Evolutionary conservation across 1,140 invertebrate genomes (phyloP).

Genomic region (Magallana ariakensis): DNA sequence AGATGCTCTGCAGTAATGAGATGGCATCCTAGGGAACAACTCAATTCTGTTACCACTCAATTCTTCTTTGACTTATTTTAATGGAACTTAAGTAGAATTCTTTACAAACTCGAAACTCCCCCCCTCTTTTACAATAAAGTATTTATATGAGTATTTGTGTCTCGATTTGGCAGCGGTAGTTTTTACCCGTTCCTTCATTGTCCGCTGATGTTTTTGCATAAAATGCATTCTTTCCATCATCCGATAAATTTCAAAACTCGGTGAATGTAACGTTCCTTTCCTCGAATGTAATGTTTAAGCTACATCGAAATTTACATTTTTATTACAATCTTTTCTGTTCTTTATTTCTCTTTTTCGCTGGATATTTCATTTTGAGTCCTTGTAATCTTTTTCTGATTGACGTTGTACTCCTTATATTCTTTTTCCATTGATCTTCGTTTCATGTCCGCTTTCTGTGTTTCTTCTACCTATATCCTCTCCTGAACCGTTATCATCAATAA

Average conservation of each 20-base stretch:
- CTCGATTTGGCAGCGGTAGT: neutral
- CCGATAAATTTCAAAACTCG: conserved; percentile 16
- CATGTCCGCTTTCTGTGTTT: neutral
- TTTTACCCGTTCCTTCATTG: neutral
- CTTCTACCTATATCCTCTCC: neutral
- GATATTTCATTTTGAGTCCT: neutral
- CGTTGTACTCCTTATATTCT: neutral
- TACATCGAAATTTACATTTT: neutral
- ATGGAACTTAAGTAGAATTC: conserved; percentile 44
- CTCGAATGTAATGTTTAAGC: neutral
- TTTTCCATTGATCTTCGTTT: neutral
- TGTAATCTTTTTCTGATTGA: neutral
- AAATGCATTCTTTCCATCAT: conserved; percentile 35
- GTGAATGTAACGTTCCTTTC: conserved; percentile 27
- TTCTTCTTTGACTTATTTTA: conserved; percentile 41
- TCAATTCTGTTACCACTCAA: conserved; percentile 50
- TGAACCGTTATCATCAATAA: neutral
- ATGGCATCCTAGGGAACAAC: conserved; percentile 24
- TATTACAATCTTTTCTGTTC: neutral
- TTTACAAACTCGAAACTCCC: conserved; percentile 19
- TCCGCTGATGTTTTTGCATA: neutral
- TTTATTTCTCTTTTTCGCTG: neutral
- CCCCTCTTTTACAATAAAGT: conserved; percentile 2
- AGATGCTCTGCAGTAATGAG: conserved; percentile 39
- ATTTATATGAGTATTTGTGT: conserved; percentile 25